Percentiles rank a stretch among this genome's conserved stretches.
phyloP scores from a whole-genome alignment of 2,797 vertebrate genomes.

The Sebastes hopkinsi region DNA sequence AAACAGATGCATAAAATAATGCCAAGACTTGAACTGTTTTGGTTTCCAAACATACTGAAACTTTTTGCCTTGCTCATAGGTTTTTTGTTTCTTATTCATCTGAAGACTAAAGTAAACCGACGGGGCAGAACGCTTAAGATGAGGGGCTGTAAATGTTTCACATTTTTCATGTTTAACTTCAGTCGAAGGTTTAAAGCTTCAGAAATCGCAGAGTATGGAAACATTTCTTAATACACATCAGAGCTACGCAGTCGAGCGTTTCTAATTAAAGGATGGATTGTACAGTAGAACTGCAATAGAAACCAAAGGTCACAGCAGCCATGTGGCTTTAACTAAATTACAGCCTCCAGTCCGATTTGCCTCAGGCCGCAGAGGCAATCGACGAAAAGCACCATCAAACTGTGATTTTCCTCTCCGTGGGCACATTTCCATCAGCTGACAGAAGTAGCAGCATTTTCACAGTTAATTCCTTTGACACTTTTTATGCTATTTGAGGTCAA shows the following conservation, averaged over 20 bases:
- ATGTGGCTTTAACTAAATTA: slow-evolving; percentile 38
- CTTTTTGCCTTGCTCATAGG: background rate
- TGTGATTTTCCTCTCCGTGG: background rate
- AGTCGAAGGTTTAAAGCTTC: background rate
- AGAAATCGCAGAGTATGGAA: background rate
- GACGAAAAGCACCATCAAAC: background rate
- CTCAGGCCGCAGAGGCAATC: background rate
- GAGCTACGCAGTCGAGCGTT: background rate
- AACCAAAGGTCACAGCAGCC: slow-evolving; percentile 15
- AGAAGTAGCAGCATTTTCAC: background rate
- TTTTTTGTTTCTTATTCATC: background rate
- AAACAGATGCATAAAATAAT: background rate
- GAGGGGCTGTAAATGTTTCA: background rate
- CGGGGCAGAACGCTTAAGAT: no score
- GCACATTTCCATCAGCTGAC: background rate
- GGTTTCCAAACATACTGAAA: background rate
- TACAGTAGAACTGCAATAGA: background rate
- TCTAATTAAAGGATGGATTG: slow-evolving; percentile 24
- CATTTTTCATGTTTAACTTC: background rate
- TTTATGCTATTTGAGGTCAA: no score
- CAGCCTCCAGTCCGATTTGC: slow-evolving; percentile 18
- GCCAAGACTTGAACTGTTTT: background rate
- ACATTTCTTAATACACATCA: background rate
- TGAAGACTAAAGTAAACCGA: background rate
- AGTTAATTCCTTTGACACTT: background rate